A percentile compares a stretch with the other conserved stretches of the same genome.
phyloP scores from a whole-genome alignment of 30 jellyfish, hydroid and myxozoan species.

The Calvadosia cruxmelitensis region DNA sequence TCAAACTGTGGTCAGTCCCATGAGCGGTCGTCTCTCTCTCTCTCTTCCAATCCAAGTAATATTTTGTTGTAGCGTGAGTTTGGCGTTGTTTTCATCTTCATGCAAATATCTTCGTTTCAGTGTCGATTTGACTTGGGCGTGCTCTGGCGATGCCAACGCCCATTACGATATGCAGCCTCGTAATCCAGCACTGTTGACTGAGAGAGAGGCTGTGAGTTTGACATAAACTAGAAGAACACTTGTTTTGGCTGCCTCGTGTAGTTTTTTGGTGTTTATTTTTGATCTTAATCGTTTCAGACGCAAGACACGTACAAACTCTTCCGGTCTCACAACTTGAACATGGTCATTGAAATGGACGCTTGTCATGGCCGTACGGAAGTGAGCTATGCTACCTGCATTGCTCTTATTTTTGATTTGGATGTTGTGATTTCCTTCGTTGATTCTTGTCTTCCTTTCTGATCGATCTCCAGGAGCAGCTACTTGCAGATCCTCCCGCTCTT shows the following conservation, averaged over 20 bases:
- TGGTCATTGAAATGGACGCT: constrained; percentile 11
- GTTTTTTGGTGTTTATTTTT: not conserved
- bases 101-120: constrained; percentile 9
- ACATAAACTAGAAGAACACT: not conserved
- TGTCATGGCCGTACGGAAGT: not conserved
- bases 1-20: constrained; percentile 43
- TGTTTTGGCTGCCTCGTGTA: not conserved
- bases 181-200: constrained; percentile 27
- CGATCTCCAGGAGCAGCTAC: not conserved
- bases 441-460: not conserved
- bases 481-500: constrained; percentile 66
- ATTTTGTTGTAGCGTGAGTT: not conserved
- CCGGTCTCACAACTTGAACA: constrained; percentile 59
- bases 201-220: not conserved
- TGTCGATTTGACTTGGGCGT: constrained; percentile 77
- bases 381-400: no score
- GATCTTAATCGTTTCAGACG: constrained; percentile 10
- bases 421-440: not conserved
- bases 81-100: constrained; percentile 1
- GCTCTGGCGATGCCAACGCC: constrained; percentile 79
- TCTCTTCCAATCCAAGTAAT: not conserved
- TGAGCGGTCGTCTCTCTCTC: not conserved
- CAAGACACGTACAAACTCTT: constrained; percentile 65
- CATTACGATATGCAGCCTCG: constrained; percentile 72
- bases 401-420: no score